Conservation (phyloP, 2,888 invertebrate species). For the Latrodectus elegans region DNA sequence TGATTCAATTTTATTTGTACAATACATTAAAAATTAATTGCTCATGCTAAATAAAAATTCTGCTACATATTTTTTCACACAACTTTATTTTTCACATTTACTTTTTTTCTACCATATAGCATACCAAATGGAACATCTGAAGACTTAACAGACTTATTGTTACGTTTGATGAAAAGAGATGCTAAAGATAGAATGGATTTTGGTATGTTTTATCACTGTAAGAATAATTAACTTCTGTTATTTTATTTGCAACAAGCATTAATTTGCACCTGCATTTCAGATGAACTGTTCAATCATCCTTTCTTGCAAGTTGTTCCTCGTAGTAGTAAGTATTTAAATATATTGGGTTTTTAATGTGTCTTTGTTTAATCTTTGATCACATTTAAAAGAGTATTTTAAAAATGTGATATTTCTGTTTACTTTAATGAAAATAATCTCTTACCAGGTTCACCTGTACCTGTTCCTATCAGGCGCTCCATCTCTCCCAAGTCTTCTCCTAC, state of each 20-base stretch:
- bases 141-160: conserved; percentile 89
- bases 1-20: no score
- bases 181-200: conserved; percentile 96
- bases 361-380: no score
- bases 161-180: conserved; percentile 88
- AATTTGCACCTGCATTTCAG: conserved; percentile 73
- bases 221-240: background rate
- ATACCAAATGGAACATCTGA: conserved; percentile 95
- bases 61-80: no score
- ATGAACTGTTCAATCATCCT: conserved; percentile 94
- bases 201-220: conserved; percentile 75
- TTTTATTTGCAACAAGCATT: background rate
- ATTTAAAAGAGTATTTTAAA: background rate
- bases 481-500: conserved; percentile 25
- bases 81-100: background rate
- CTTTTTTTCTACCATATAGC: conserved; percentile 77
- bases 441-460: conserved; percentile 61
- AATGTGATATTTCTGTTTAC: background rate
- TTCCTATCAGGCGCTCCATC: conserved; percentile 32
- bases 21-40: no score
- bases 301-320: conserved; percentile 78
- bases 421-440: background rate
- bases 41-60: no score
- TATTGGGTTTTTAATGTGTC: no score
- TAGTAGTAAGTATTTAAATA: conserved; percentile 65